Base-by-base conservation (phyloP, 1,140 invertebrate genomes). In the Aphelinus atriplicis region DNA sequence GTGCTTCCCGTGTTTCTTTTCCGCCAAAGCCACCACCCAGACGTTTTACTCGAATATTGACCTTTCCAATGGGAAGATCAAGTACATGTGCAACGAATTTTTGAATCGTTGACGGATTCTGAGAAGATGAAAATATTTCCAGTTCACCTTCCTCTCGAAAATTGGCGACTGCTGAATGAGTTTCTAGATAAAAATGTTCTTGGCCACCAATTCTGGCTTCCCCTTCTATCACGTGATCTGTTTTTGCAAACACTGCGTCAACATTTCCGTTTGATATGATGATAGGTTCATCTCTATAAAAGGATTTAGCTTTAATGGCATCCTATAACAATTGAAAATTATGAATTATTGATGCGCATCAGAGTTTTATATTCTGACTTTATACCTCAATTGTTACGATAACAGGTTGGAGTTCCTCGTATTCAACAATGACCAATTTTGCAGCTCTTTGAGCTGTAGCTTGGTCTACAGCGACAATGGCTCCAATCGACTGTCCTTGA, bases 141-240 rank as follows among this genome's bases (percentile, higher is more conserved):
- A 98, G 89, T 86, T 97, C 96, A 78, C 95, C 93, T 85, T 95
- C 94, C 81, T 92, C 91, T 75, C 91, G 92, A 0, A 95, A 95
- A n/a, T 95, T 86, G 2, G 91, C 96, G 61, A 96, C 87, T 57
- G 91, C 84, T 4, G 90, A 90, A 51, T 97, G 91, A 0, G 96
- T 97, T 88, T 97, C 96, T 76, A 99, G 86, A 87, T 99, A 98
- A 88, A 98, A 98, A 86, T 99, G 97, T 85, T 98, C 96, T 85
- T 98, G 97, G 0, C 95, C 96, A 53, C 95, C 95, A 77, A 94
- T 93, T 78, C 92, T 90, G 61, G 95, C 89, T 83, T 93, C 91
- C 2, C 95, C 94, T 86, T 93, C 91, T 48, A 93, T 78, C 26
- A 92, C 84, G 82, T 92, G 86, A 55, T 92, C 90, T 9, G 93